Percentiles rank a stretch among this genome's conserved stretches.
phyloP scores from a whole-genome alignment of 2,797 vertebrate genomes.

The Onychomys arenicola region DNA sequence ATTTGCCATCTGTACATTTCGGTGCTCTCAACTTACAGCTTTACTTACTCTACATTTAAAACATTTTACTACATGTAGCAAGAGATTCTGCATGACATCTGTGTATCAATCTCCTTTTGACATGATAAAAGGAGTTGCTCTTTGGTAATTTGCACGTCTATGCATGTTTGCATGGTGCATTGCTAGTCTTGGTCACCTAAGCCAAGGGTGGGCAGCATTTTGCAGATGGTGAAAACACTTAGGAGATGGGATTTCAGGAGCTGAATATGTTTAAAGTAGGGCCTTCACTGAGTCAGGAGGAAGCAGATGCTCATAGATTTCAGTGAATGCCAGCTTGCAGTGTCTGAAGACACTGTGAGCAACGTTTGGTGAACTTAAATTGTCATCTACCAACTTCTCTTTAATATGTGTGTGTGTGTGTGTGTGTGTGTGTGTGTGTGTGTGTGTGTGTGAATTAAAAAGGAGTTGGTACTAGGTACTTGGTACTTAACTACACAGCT shows the following conservation, averaged over 20 bases:
- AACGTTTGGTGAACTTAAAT: conserved; percentile 30
- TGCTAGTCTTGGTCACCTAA: not conserved
- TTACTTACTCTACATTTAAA: not conserved
- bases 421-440: not conserved
- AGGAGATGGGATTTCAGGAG: not conserved
- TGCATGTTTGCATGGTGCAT: not conserved
- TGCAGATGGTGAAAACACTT: not conserved
- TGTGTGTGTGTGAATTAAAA: too few relatives aligned
- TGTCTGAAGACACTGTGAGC: not conserved
- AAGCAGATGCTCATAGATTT: conserved; percentile 27
- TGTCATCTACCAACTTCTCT: not conserved
- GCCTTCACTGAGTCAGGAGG: not conserved
- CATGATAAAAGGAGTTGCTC: not conserved
- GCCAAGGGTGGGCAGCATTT: not conserved
- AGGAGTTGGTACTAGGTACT: not conserved
- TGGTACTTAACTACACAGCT: too few relatives aligned
- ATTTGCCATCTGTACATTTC: not conserved
- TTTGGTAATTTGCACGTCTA: not conserved
- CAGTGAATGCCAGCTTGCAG: not conserved
- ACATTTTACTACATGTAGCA: not conserved
- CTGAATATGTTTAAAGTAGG: conserved; percentile 2
- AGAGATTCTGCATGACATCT: not conserved
- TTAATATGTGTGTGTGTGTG: not conserved
- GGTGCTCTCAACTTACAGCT: not conserved
- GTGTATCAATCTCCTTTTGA: not conserved